Evolutionary conservation across 2,797 vertebrate species (phyloP).

Genomic region (Poeciliopsis presidionis): DNA sequence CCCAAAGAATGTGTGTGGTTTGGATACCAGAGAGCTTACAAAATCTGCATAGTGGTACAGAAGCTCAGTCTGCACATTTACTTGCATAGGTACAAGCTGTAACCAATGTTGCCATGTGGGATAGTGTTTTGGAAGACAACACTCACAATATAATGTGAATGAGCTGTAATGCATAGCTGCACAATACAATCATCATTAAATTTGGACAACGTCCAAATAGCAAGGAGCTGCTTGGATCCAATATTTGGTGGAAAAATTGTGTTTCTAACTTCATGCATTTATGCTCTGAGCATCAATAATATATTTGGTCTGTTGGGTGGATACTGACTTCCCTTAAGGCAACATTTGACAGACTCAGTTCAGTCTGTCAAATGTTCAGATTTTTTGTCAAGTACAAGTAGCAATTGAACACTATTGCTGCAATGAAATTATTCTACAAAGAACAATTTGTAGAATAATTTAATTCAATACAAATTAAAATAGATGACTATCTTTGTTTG

Average conservation of each 20-base stretch:
- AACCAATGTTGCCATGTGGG: neutral
- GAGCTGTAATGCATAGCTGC: neutral
- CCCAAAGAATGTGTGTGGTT: conserved; percentile 28
- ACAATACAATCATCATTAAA: neutral
- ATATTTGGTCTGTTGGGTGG: neutral
- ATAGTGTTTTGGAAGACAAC: neutral
- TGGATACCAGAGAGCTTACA: conserved; percentile 15
- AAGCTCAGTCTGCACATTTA: conserved; percentile 10
- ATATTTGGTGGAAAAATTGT: neutral
- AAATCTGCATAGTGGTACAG: conserved; percentile 22
- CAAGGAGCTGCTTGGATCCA: neutral
- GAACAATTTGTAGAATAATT: neutral
- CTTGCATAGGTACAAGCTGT: conserved; percentile 13
- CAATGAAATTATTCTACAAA: neutral
- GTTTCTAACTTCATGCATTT: neutral
- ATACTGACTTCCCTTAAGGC: neutral
- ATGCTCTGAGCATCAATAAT: neutral
- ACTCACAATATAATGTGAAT: neutral
- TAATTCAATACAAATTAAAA: neutral
- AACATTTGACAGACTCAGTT: neutral
- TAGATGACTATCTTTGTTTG: neutral
- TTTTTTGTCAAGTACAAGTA: neutral
- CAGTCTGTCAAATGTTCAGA: neutral
- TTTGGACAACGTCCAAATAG: neutral
- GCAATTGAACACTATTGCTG: neutral